phyloP scores from a whole-genome alignment of 1,140 invertebrate species.

The Drosophila yakuba region DNA sequence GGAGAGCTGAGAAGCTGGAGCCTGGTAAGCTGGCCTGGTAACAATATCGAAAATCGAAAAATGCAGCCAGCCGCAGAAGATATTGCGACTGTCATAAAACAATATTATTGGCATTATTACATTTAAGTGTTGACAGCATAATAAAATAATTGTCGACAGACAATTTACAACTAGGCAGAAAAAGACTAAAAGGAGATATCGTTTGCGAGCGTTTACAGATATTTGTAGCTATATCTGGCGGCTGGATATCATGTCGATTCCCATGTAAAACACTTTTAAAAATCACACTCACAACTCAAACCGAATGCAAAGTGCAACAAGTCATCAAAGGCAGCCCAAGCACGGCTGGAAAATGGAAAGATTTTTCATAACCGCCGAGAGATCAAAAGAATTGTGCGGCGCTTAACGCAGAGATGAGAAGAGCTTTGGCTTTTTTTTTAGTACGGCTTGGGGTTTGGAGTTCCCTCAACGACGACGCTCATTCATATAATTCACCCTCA shows the following conservation, averaged over 20 bases:
- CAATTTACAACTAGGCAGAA: conserved; percentile 60
- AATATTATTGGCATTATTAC: conserved; percentile 85
- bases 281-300: conserved; percentile 82
- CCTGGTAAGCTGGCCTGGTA: conserved; percentile 8
- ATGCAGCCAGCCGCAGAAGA: conserved; percentile 59
- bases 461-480: conserved; percentile 66
- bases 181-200: conserved; percentile 36
- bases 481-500: conserved; percentile 85
- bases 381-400: conserved; percentile 83
- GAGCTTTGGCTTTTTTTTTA: conserved; percentile 16
- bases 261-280: conserved; percentile 84
- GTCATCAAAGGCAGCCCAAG: conserved; percentile 63
- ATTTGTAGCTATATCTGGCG: conserved; percentile 14
- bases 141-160: conserved; percentile 85
- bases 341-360: conserved; percentile 58
- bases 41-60: conserved; percentile 41
- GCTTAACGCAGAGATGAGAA: conserved; percentile 60
- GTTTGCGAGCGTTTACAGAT: conserved; percentile 30
- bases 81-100: conserved; percentile 84
- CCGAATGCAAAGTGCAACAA: conserved; percentile 78
- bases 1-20: conserved; percentile 1
- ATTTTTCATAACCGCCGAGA: conserved; percentile 76
- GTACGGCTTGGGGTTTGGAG: conserved; percentile 27
- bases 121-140: conserved; percentile 85
- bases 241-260: conserved; percentile 71